Evolutionary conservation across 2,113 vertebrate species (phyloP), one percentile per base, ranked within the genome.

Genomic region (Turdus rufiventris): DNA sequence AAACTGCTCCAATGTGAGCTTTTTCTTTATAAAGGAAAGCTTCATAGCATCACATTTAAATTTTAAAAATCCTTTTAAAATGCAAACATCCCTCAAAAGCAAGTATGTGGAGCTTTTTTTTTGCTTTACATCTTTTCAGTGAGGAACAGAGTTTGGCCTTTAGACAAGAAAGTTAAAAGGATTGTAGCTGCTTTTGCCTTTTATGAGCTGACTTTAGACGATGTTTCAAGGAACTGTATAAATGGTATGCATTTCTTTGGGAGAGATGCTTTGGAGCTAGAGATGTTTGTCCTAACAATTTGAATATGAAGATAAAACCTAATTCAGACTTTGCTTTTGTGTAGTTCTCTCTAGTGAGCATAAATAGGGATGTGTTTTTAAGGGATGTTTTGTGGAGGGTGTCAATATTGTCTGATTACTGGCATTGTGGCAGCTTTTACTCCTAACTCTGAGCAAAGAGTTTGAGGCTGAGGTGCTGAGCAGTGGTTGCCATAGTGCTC

Each of bases 21-120:
- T 68, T 61, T 43, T 18, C 31, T 51, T 5, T 18, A 3, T 34
- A 12, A 54, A 57, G 18, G 4, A 33, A 66, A 23, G 58, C 34
- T 77, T 76, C 0, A 0, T 43, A 33, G 53, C 14, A 2, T 31
- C 23, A 9, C 3, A 3, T 67, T 45, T 34, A 29, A 38, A 66
- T 23, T 18, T 6, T 24, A 25, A 56, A 33, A 72, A 26, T 14
- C 0, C 3, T 40, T 45, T 36, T 17, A 60, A 42, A 90, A 63
- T 25, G 20, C 24, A 14, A 34, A 36, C 13, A 7, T 58, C 8
- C 4, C 6, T 75, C 43, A 40, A 31, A 63, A 89, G 1, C 19
- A 36, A 33, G 20, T 17, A 14, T 5, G 2, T 4, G 10, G 9
- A 60, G 12, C 20, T 56, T 51, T 26, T n/a, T 20, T 38, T 38